These are phyloP conservation scores for Hydrocynus forskahlii DNA, from an alignment of 2,797 vertebrate genomes.

Conservation along the genomic window DNA sequence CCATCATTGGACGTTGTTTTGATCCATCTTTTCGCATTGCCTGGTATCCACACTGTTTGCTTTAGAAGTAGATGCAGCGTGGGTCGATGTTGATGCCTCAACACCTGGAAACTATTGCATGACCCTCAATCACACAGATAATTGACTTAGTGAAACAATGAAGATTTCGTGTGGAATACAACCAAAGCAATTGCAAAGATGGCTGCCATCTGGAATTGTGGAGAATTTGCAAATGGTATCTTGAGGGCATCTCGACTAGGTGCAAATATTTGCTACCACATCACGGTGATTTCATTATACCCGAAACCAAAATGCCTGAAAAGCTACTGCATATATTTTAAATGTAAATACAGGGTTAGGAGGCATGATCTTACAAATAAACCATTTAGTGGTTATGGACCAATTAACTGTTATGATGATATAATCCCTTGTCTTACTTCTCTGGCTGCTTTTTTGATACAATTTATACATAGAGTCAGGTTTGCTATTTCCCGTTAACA, in stretches of 20 bases:
- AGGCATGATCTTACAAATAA: slow-evolving; percentile 5
- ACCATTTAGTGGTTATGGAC: slow-evolving; percentile 13
- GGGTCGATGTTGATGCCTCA: slow-evolving; percentile 40
- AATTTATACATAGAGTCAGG: not conserved
- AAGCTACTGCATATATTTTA: not conserved
- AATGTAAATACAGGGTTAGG: not conserved
- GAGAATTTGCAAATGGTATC: slow-evolving; percentile 4
- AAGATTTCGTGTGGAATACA: slow-evolving; percentile 38
- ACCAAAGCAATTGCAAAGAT: slow-evolving; percentile 33
- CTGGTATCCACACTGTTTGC: slow-evolving; percentile 1
- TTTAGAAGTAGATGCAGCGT: slow-evolving; percentile 34
- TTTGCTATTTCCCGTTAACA: too few relatives aligned
- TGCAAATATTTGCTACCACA: slow-evolving; percentile 16
- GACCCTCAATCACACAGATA: slow-evolving; percentile 39
- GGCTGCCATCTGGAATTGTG: slow-evolving; percentile 36
- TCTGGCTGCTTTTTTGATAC: not conserved
- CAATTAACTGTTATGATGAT: not conserved
- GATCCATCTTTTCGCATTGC: not conserved
- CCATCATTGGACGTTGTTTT: not conserved
- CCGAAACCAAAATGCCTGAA: not conserved
- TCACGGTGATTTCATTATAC: slow-evolving; percentile 19
- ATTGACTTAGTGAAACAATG: slow-evolving; percentile 34
- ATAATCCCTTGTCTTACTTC: not conserved
- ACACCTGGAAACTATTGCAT: slow-evolving; percentile 44
- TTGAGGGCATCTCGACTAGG: not conserved